Evolutionary conservation across 1,140 invertebrate species (phyloP).

Genomic region (Araneus ventricosus): DNA sequence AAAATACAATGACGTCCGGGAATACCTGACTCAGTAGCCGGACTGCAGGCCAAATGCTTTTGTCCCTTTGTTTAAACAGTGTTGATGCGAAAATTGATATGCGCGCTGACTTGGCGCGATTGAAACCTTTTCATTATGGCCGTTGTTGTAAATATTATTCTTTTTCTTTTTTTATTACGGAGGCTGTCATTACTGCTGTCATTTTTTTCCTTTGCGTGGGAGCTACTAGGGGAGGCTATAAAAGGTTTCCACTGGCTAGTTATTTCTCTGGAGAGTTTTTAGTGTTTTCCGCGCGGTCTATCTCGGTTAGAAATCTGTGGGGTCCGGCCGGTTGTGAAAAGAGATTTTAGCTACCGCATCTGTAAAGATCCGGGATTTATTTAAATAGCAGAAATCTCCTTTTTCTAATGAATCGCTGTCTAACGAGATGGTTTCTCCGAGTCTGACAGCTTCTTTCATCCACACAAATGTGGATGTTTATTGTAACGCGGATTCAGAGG

Average conservation of each 20-base stretch:
- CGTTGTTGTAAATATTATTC: slow-evolving; percentile 23
- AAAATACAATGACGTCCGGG: background rate
- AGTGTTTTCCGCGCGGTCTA: background rate
- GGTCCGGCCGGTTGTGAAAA: background rate
- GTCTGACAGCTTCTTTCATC: background rate
- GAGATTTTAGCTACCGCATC: background rate
- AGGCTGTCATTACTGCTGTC: background rate
- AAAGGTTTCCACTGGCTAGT: background rate
- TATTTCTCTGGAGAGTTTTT: background rate
- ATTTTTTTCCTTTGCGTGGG: background rate
- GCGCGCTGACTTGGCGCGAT: background rate
- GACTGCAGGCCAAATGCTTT: background rate
- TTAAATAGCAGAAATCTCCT: background rate
- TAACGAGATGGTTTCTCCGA: background rate
- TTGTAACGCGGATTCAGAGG: background rate
- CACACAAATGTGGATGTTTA: background rate
- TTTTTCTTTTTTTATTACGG: background rate
- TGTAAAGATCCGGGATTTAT: slow-evolving; percentile 18
- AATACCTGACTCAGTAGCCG: slow-evolving; percentile 42
- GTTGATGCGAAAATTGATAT: slow-evolving; percentile 70
- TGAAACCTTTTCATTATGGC: slow-evolving; percentile 47
- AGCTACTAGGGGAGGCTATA: background rate
- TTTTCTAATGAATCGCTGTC: background rate
- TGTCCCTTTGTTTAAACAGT: slow-evolving; percentile 54
- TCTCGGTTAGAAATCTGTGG: background rate